Evolutionary conservation across 2,888 invertebrate species (phyloP), one percentile per base, ranked within the genome.

Genomic region (Polydrusus tereticollis): DNA sequence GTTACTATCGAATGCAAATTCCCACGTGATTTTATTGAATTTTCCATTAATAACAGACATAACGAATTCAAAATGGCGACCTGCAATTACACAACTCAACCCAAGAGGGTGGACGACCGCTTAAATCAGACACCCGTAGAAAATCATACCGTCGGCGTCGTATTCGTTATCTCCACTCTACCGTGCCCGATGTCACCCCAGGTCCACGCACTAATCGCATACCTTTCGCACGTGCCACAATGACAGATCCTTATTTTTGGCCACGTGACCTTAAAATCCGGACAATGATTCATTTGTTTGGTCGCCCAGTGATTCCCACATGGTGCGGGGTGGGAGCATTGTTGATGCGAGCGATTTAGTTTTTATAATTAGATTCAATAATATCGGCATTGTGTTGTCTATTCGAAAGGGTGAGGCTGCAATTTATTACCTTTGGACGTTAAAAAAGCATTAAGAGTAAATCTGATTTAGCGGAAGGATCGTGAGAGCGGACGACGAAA

Each of bases 321-420:
- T 67, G n/a, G n/a, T n/a, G n/a, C n/a, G n/a, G n/a, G n/a, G n/a
- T n/a, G n/a, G n/a, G 23, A 23, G 63, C 52, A 60, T 74, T 71
- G 74, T 74, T 64, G 65, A 71, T 65, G 50, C 72, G 77, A 75
- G 80, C 81, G 82, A 83, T 82, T 82, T 83, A 83, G 83, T 83
- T 82, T 81, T 83, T 81, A 80, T 83, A 83, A 83, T 83, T 83
- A 83, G 83, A 83, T 83, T 83, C 82, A 77, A 76, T 76, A 78
- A 78, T 77, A 78, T 78, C 70, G 75, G 75, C 73, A 75, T 75
- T 76, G 72, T 72, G 72, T 75, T 72, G 71, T 73, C 75, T 72
- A 64, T 75, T 69, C 63, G 65, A 59, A 69, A 57, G 74, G 73
- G 67, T 66, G 74, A 69, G 70, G 66, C 55, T 60, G 63, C 66